Conservation (phyloP, 2,888 invertebrate genomes). For the Argyresthia albistria region DNA sequence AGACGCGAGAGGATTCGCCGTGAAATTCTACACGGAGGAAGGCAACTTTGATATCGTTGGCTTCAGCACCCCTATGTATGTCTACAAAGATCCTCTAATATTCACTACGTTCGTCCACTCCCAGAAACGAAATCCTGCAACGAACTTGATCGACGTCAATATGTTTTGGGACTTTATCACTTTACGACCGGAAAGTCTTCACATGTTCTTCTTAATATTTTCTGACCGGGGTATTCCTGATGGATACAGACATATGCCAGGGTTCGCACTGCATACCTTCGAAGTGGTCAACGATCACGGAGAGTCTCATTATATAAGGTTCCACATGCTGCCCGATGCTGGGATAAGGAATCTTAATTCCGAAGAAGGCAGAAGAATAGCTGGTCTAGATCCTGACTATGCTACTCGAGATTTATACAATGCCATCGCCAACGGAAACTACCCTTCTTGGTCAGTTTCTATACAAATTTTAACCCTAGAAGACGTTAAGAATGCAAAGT, state of each 20-base stretch:
- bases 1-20: conserved; percentile 90
- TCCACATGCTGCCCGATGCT: conserved; percentile 90
- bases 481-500: conserved; percentile 81
- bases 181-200: conserved; percentile 86
- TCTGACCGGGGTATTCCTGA: conserved; percentile 92
- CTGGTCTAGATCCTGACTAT: conserved; percentile 88
- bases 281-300: conserved; percentile 83
- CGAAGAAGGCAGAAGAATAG: conserved; percentile 75
- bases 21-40: conserved; percentile 92
- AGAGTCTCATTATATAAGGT: conserved; percentile 84
- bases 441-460: conserved; percentile 82
- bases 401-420: conserved; percentile 88
- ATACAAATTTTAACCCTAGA: conserved; percentile 88
- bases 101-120: conserved; percentile 95
- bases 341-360: conserved; percentile 83
- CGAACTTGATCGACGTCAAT: conserved; percentile 86
- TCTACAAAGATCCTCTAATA: conserved; percentile 86
- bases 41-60: conserved; percentile 93
- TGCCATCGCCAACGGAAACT: conserved; percentile 81
- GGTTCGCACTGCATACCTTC: conserved; percentile 92
- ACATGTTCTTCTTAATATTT: conserved; percentile 86
- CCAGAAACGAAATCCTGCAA: conserved; percentile 92
- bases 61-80: conserved; percentile 90
- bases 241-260: conserved; percentile 92
- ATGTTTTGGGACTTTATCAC: conserved; percentile 95